Conservation (phyloP, 2,797 vertebrate species). For the Lateolabrax maculatus region DNA sequence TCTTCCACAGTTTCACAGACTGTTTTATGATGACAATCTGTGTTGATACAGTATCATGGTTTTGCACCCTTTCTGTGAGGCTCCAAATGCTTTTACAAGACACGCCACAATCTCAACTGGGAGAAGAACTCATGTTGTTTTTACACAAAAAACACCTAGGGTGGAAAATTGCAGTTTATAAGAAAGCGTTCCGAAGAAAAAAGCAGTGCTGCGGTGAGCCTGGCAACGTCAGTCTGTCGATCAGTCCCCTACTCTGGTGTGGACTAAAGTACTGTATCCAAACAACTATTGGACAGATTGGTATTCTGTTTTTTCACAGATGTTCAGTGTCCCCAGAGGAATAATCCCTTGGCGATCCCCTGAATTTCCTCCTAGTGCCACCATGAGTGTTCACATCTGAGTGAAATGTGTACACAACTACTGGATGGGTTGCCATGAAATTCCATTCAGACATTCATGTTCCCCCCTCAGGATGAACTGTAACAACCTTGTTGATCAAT, state of each 20-base stretch:
- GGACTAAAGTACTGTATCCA: background rate
- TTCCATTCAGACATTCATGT: background rate
- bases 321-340: background rate
- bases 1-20: conserved; percentile 41
- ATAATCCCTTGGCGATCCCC: background rate
- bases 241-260: background rate
- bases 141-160: conserved; percentile 41
- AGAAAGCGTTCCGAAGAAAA: conserved; percentile 29
- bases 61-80: conserved; percentile 31
- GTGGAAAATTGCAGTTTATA: conserved; percentile 49
- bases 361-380: background rate
- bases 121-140: conserved; percentile 27
- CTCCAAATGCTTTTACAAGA: conserved; percentile 48
- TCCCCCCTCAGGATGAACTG: background rate
- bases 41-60: conserved; percentile 45
- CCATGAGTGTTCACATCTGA: background rate
- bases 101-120: conserved; percentile 17
- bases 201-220: background rate
- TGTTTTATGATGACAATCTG: conserved; percentile 51
- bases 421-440: background rate
- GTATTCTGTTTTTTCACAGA: background rate
- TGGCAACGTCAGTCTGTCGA: background rate
- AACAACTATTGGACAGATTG: background rate
- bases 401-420: background rate
- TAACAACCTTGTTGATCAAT: background rate